Conservation (phyloP, 2,888 invertebrate genomes). For the Tromatobia lineatoria region DNA sequence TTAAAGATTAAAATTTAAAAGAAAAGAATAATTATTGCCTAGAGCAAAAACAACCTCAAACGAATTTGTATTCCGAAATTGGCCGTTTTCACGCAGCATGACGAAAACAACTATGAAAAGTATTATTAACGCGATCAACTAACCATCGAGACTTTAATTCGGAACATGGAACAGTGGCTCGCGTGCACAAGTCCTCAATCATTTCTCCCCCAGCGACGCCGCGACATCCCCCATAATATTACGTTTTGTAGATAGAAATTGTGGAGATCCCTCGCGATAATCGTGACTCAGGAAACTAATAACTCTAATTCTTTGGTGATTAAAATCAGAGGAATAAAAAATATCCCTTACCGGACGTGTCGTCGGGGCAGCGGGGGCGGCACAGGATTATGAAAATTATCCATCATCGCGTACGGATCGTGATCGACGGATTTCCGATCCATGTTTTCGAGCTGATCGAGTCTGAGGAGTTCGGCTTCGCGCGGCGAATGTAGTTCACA, state of each 20-base stretch:
- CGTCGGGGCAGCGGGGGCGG: slow-evolving; percentile 84
- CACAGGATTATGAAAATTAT: slow-evolving; percentile 84
- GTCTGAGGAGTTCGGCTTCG: slow-evolving; percentile 82
- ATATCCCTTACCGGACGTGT: slow-evolving; percentile 82
- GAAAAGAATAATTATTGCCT: too few relatives aligned
- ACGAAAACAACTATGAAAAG: background rate
- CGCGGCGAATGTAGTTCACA: slow-evolving; percentile 84
- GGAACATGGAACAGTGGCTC: background rate
- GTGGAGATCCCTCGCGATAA: background rate
- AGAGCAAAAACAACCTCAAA: background rate
- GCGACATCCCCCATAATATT: background rate
- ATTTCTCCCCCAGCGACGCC: background rate
- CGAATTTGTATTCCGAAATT: background rate
- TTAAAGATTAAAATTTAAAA: too few relatives aligned
- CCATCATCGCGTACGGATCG: slow-evolving; percentile 84
- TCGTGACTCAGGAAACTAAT: background rate
- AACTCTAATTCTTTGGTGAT: background rate
- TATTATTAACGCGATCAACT: background rate
- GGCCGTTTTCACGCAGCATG: background rate
- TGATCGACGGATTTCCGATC: slow-evolving; percentile 79
- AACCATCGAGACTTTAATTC: background rate
- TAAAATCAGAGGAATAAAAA: background rate
- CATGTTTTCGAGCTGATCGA: slow-evolving; percentile 83
- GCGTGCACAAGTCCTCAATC: background rate
- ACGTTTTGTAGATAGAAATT: background rate